A percentile compares a stretch with the other conserved stretches of the same genome.
Conservation (phyloP, 2,888 invertebrate species). For the Drosophila picticornis region DNA sequence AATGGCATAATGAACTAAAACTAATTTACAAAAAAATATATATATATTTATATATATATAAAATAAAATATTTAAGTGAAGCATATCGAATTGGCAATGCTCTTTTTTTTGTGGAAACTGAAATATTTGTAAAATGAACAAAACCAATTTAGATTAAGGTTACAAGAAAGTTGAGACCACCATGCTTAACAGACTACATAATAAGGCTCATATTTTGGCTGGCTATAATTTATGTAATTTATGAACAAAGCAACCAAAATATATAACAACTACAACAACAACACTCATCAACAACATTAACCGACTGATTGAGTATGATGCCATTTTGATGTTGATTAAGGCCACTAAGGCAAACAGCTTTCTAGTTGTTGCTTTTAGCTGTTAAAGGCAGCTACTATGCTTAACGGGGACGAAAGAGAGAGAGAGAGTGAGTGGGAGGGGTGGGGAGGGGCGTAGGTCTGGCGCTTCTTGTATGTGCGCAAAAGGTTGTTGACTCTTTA, state of each 20-base stretch:
- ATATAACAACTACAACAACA: conserved; percentile 4
- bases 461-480: conserved; percentile 71
- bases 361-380: conserved; percentile 49
- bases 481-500: conserved; percentile 78
- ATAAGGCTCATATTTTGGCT: conserved; percentile 1
- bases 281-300: conserved; percentile 6
- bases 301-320: conserved; percentile 50
- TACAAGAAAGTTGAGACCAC: neutral
- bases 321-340: conserved; percentile 67
- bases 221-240: conserved; percentile 46
- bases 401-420: conserved; percentile 24
- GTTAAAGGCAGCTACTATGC: conserved; percentile 48
- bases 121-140: neutral
- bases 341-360: conserved; percentile 62
- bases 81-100: conserved; percentile 7
- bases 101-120: neutral
- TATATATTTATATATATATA: neutral
- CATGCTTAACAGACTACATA: conserved; percentile 12
- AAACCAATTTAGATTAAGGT: neutral
- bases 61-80: neutral
- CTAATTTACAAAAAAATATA: conserved; percentile 23
- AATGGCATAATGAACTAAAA: conserved; percentile 41
- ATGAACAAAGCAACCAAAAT: conserved; percentile 7
- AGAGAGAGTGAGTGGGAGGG: neutral
- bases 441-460: conserved; percentile 24